Conservation (phyloP, 2,113 vertebrate species). For the Octodon degus region DNA sequence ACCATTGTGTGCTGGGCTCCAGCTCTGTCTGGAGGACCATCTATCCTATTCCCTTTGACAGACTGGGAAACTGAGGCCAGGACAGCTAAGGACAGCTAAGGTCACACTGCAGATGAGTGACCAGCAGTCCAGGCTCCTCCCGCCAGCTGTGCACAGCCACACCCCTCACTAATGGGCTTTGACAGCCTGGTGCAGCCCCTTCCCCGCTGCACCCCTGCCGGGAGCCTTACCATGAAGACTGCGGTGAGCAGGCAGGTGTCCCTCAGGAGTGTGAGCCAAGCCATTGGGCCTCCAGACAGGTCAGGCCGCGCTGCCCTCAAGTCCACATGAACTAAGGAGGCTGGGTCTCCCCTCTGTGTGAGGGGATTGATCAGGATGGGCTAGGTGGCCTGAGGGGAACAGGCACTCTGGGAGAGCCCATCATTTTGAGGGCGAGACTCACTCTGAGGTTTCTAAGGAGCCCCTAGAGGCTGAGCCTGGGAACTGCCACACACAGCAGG, state of each 20-base stretch:
- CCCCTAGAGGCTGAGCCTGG: not conserved
- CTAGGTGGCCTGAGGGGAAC: not conserved
- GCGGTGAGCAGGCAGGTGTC: not conserved
- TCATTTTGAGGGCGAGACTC: not conserved
- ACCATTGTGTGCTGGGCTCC: not conserved
- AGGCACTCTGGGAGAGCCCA: not conserved
- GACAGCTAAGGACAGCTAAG: not conserved
- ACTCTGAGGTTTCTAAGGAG: not conserved
- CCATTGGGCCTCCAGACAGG: not conserved
- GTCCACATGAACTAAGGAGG: not conserved
- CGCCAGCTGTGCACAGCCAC: conserved; percentile 41
- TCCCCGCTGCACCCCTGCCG: not conserved
- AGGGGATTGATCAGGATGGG: not conserved
- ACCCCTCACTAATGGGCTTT: not conserved
- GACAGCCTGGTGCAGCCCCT: not conserved
- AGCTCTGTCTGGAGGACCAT: not conserved
- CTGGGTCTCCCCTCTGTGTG: not conserved
- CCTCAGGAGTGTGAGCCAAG: not conserved
- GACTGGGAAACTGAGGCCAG: not conserved
- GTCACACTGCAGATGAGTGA: not conserved
- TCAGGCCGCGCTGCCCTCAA: not conserved
- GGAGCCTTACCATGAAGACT: not conserved
- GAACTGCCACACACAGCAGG: not conserved
- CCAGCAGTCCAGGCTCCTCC: not conserved
- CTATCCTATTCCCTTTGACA: not conserved